A percentile compares a stretch with the other conserved stretches of the same genome.
Evolutionary conservation across 2,797 vertebrate species (phyloP).

Genomic region (Danio aesculapii): DNA sequence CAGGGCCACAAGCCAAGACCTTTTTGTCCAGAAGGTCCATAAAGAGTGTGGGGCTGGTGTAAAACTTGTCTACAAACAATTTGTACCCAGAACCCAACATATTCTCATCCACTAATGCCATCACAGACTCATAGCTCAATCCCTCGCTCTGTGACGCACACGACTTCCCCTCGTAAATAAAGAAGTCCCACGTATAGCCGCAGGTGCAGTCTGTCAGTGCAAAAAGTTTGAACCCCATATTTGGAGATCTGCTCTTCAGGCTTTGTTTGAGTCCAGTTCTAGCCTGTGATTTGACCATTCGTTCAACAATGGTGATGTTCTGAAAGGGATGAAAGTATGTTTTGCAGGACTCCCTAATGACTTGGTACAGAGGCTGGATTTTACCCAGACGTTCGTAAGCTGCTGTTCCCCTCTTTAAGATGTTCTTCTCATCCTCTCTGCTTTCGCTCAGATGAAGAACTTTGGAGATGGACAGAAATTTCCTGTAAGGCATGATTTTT

Average conservation of each 20-base stretch:
- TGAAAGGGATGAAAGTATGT: conserved; percentile 33
- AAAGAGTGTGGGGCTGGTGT: conserved; percentile 71
- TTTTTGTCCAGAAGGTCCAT: conserved; percentile 14
- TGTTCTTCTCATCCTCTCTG: conserved; percentile 10
- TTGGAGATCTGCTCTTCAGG: conserved; percentile 67
- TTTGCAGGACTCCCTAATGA: conserved; percentile 12
- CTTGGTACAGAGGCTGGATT: conserved; percentile 35
- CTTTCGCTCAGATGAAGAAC: conserved; percentile 14
- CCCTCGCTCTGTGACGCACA: conserved; percentile 62
- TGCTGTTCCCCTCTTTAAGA: conserved; percentile 21
- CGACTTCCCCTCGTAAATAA: conserved; percentile 66
- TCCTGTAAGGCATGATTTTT: conserved; percentile 26
- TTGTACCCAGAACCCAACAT: conserved; percentile 73
- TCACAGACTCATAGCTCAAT: conserved; percentile 67
- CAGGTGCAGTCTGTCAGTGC: conserved; percentile 70
- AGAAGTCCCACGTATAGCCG: conserved; percentile 73
- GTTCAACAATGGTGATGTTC: conserved; percentile 72
- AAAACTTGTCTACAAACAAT: conserved; percentile 75
- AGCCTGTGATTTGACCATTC: conserved; percentile 72
- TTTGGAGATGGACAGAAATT: conserved; percentile 14
- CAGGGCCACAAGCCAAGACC: conserved; percentile 60
- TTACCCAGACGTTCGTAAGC: conserved; percentile 14
- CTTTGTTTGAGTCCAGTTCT: conserved; percentile 69
- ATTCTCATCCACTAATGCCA: conserved; percentile 66
- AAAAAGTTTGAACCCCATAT: conserved; percentile 74